Conservation (phyloP, 2,113 vertebrate species). For the Rissa tridactyla region DNA sequence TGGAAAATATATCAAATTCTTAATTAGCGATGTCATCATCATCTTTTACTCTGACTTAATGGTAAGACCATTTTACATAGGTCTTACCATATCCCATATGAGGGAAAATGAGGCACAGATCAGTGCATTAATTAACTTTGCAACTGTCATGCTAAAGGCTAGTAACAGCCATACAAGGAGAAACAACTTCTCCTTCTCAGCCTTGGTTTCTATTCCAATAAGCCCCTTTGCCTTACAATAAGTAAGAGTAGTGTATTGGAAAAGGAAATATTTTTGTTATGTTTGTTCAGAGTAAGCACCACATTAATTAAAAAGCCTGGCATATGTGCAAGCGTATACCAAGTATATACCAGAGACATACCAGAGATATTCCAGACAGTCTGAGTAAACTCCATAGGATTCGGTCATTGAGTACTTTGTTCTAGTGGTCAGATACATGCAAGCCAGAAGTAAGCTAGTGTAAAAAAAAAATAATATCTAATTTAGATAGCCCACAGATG, state of each 20-base stretch:
- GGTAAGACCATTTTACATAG: not conserved
- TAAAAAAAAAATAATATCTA: not conserved
- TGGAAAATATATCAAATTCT: not conserved
- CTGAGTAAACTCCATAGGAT: not conserved
- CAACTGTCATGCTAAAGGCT: not conserved
- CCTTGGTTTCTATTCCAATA: not conserved
- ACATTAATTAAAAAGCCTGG: not conserved
- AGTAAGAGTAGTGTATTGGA: not conserved
- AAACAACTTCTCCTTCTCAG: not conserved
- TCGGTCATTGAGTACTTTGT: not conserved
- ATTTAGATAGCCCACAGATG: not conserved
- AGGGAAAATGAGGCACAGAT: not conserved
- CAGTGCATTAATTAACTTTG: not conserved
- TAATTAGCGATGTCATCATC: not conserved
- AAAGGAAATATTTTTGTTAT: not conserved
- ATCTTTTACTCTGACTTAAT: not conserved
- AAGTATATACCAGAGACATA: not conserved
- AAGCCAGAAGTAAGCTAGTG: fast-evolving
- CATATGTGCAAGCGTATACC: not conserved
- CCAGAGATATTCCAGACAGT: not conserved
- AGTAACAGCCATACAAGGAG: not conserved
- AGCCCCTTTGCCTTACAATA: not conserved
- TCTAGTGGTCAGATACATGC: not conserved
- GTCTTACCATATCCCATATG: not conserved
- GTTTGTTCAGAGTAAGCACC: not conserved